Evolutionary conservation across 1,140 invertebrate species (phyloP).

Genomic region (Frieseomelitta varia): DNA sequence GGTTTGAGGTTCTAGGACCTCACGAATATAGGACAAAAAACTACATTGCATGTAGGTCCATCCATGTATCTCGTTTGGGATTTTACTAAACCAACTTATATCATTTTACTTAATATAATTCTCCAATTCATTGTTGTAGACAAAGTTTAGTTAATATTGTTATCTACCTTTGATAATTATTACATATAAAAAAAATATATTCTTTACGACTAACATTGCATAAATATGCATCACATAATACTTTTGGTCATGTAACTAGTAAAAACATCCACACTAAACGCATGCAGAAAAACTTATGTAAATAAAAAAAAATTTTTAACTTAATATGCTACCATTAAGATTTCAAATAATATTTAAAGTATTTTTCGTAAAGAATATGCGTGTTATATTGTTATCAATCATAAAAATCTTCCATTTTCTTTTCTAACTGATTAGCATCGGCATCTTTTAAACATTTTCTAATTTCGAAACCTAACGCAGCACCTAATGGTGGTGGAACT

Average conservation of each 20-base stretch:
- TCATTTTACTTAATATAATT: no score
- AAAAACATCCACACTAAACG: constrained; percentile 23
- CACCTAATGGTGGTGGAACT: constrained; percentile 91
- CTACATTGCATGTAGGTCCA: no score
- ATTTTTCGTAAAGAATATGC: not conserved
- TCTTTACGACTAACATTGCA: not conserved
- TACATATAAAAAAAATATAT: not conserved
- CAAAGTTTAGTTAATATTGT: no score
- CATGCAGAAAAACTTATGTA: constrained; percentile 1
- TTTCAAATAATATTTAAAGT: not conserved
- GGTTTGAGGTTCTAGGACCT: no score
- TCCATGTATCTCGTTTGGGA: no score
- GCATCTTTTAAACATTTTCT: constrained; percentile 81
- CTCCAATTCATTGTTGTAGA: no score
- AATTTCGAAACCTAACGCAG: constrained; percentile 89
- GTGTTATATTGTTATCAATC: constrained; percentile 9
- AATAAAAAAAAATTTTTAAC: constrained; percentile 27
- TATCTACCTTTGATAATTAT: not conserved
- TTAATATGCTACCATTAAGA: constrained; percentile 6
- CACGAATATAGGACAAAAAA: no score
- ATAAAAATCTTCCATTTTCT: not conserved
- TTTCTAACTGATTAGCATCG: not conserved
- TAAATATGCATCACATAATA: constrained; percentile 34
- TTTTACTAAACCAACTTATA: no score
- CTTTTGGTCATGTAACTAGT: constrained; percentile 21